Base-by-base conservation (phyloP, 2,888 invertebrate genomes). In the Hypomecis punctinalis region DNA sequence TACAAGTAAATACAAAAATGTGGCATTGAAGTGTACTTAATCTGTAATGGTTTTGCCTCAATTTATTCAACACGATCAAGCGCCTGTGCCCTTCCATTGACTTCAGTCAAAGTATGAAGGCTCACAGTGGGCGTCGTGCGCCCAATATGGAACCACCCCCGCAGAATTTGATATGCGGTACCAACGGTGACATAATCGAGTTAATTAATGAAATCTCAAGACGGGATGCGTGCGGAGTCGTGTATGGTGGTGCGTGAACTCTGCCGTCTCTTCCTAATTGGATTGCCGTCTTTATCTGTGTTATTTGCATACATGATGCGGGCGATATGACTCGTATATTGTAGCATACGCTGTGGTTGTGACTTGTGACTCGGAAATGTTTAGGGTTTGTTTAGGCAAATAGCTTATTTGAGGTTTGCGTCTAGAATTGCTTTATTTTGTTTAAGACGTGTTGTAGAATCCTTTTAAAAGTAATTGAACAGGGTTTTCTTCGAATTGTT, bases 251-350 rank as follows among this genome's bases (percentile, higher is more conserved):
- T 75, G 78, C 77, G 79, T 76, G 76, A 80, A 82, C 68, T 74
- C 72, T 69, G 76, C 69, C 67, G 43, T 43, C 68, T 75, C 70
- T 67, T 76, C 71, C 68, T 82, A 84, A 84, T 84, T 84, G 82
- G 83, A 84, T 81, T 68, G 75, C 75, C 74, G 76, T 78, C 78
- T 80, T 81, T 82, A 78, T 79, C 74, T 78, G 73, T 67, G 61
- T 74, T 78, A 81, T 81, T 79, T 78, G 76, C 81, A 80, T 82
- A 78, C 73, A 69, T 72, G 73, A 71, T 68, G 67, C 71, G 69
- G 65, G 57, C 55, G 61, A 49, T 61, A 59, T 66, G 53, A 57
- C n/a, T 56, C 60, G 55, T 51, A 64, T 59, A 51, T 49, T 40
- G 45, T 42, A 60, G 53, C 65, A 65, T 52, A 57, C 52, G 61